Conservation (phyloP, 1,140 invertebrate species). For the Campoletis sonorensis region DNA sequence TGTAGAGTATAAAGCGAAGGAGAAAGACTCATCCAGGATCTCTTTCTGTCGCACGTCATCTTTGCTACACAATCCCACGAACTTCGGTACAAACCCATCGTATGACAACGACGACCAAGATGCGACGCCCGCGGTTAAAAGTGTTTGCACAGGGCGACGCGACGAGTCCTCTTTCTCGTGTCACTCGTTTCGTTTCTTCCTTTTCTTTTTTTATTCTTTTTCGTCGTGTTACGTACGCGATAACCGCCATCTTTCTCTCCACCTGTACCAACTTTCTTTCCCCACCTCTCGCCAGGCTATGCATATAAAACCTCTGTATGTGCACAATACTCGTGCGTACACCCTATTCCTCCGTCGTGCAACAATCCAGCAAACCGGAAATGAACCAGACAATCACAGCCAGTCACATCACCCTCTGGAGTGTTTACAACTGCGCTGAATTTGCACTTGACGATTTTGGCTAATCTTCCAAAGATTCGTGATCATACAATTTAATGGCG, state of each 20-base stretch:
- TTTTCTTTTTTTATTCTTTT: background rate
- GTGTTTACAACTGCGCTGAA: constrained; percentile 9
- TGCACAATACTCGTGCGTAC: background rate
- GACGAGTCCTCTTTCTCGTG: constrained; percentile 52
- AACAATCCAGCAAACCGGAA: constrained; percentile 40
- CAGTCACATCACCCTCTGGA: background rate
- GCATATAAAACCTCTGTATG: background rate
- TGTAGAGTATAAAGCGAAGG: constrained; percentile 6
- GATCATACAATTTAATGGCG: too few species aligned
- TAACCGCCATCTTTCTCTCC: constrained; percentile 55
- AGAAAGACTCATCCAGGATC: constrained; percentile 29
- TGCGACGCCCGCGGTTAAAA: constrained; percentile 63
- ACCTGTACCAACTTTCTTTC: constrained; percentile 49
- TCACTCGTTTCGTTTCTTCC: constrained; percentile 10
- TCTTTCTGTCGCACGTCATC: constrained; percentile 1
- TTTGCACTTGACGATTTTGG: background rate
- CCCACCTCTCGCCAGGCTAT: background rate
- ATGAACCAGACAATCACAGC: constrained; percentile 47
- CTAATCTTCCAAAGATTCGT: background rate
- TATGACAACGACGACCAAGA: constrained; percentile 31
- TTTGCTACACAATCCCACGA: constrained; percentile 25
- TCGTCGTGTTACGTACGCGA: constrained; percentile 39
- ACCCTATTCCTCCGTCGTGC: background rate
- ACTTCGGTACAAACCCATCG: background rate
- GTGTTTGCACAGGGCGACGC: constrained; percentile 62